These are phyloP conservation scores for Spatulosminthurus flaviceps DNA, from an alignment of 2,888 invertebrate species.

Conservation along the genomic window DNA sequence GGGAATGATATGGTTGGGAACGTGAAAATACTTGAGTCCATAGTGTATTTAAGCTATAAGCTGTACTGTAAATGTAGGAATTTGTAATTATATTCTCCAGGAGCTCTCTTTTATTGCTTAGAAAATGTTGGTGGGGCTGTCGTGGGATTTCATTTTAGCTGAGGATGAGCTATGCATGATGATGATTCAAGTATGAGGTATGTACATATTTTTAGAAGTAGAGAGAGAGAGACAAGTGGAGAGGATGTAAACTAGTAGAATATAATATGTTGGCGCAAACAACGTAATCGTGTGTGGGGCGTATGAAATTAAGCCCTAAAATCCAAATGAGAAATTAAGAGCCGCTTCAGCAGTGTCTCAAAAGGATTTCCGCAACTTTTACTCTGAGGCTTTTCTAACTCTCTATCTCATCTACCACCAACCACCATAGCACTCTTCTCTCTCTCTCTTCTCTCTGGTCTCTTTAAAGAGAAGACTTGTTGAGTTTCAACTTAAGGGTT, in stretches of 20 bases:
- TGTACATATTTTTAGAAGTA: not conserved
- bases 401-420: not conserved
- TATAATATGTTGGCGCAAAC: constrained; percentile 18
- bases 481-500: constrained; percentile 23
- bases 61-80: not conserved
- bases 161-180: not conserved
- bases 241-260: not conserved
- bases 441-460: no score
- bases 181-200: not conserved
- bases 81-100: constrained; percentile 14
- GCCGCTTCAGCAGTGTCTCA: constrained; percentile 37
- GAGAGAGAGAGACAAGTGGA: not conserved
- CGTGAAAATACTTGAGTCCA: constrained; percentile 3
- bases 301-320: constrained; percentile 39
- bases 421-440: not conserved
- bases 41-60: not conserved
- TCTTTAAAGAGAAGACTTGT: constrained; percentile 28
- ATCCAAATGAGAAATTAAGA: constrained; percentile 46
- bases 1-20: not conserved
- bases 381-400: constrained; percentile 36
- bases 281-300: constrained; percentile 18
- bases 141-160: constrained; percentile 1
- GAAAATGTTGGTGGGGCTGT: constrained; percentile 16
- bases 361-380: constrained; percentile 43
- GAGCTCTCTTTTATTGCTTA: constrained; percentile 10